Conservation (phyloP, 2,797 vertebrate species). For the Otolemur crassicaudatus region DNA sequence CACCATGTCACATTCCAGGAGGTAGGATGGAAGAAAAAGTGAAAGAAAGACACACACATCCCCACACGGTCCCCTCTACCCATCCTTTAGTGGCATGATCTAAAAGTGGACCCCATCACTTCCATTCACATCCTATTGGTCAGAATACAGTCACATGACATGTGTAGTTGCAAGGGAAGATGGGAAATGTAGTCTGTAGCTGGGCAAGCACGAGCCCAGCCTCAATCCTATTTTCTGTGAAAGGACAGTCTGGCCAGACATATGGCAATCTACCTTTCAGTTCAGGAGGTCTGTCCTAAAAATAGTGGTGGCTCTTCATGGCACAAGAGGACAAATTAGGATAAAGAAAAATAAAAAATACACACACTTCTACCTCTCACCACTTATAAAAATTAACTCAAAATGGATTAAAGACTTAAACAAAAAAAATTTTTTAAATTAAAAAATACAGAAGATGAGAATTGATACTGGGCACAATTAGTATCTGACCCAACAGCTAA, state of each 20-base stretch:
- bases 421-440: too few relatives aligned
- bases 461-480: neutral
- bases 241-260: neutral
- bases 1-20: neutral
- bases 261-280: neutral
- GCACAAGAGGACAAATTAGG: neutral
- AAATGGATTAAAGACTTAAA: too few relatives aligned
- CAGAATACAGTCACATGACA: neutral
- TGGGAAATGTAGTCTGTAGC: conserved; percentile 6
- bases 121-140: neutral
- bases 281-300: neutral
- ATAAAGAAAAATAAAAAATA: neutral
- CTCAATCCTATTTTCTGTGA: conserved; percentile 6
- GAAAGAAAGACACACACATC: neutral
- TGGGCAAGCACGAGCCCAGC: neutral
- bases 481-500: neutral
- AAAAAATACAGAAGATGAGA: neutral
- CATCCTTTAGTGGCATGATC: neutral
- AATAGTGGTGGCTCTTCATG: neutral
- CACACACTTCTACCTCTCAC: too few relatives aligned
- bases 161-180: neutral
- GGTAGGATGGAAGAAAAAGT: neutral
- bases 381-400: too few relatives aligned
- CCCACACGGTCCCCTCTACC: neutral
- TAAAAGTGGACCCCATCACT: neutral